These are phyloP conservation scores for Bos indicus DNA, from an alignment of 2,113 vertebrate genomes.

Conservation along the genomic window DNA sequence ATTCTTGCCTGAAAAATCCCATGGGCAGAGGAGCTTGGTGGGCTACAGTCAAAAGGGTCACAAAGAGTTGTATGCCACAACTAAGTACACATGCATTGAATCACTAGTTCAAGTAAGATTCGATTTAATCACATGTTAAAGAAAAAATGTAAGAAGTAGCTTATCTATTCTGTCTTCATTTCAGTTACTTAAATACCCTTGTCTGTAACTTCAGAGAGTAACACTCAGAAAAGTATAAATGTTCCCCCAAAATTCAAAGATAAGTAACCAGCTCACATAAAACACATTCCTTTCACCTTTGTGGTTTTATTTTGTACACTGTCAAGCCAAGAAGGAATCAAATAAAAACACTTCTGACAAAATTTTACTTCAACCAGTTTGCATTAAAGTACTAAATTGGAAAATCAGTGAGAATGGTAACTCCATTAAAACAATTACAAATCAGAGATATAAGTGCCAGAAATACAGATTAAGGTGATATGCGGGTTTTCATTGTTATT, in stretches of 20 bases:
- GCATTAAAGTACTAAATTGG: neutral
- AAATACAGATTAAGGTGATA: neutral
- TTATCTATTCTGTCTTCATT: neutral
- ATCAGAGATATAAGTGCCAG: neutral
- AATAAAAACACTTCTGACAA: neutral
- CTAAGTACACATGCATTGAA: neutral
- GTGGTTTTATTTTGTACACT: neutral
- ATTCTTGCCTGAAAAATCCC: neutral
- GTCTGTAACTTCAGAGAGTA: neutral
- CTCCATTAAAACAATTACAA: conserved; percentile 18
- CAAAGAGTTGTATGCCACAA: neutral
- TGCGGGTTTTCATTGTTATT: neutral
- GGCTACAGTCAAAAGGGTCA: neutral
- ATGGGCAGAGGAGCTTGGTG: neutral
- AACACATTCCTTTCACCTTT: neutral
- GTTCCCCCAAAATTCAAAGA: neutral
- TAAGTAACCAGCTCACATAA: neutral
- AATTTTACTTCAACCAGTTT: conserved; percentile 8
- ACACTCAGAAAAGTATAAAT: neutral
- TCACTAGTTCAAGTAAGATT: neutral
- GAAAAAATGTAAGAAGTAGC: neutral
- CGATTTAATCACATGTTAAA: neutral
- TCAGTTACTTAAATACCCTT: neutral
- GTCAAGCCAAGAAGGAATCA: neutral
- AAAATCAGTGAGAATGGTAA: neutral